A percentile compares a stretch with the other conserved stretches of the same genome.
Conservation (phyloP, 2,888 invertebrate species). For the Gryllus longicercus region DNA sequence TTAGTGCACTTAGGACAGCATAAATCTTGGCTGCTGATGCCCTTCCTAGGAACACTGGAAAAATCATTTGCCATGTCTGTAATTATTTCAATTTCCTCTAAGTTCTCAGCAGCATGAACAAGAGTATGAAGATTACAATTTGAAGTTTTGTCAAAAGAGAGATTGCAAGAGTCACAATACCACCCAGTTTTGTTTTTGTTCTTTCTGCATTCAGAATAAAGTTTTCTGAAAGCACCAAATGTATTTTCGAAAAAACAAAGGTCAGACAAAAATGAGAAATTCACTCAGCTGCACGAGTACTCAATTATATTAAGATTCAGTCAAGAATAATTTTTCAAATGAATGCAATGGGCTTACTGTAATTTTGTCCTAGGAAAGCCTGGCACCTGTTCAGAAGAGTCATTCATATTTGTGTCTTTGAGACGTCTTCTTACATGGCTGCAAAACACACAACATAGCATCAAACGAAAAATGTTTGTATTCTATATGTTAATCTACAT, state of each 20-base stretch:
- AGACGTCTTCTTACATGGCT: conserved; percentile 33
- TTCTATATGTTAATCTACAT: too few species aligned
- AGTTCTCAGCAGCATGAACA: conserved; percentile 49
- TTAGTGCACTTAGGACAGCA: conserved; percentile 35
- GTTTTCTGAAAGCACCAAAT: not conserved
- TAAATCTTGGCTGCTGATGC: conserved; percentile 32
- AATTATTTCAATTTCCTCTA: conserved; percentile 37
- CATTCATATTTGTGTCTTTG: too few species aligned
- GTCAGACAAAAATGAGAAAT: too few species aligned
- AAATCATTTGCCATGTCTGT: not conserved
- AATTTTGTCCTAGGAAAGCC: too few species aligned
- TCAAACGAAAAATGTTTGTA: too few species aligned
- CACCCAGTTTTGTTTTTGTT: conserved; percentile 43
- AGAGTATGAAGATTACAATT: conserved; percentile 54
- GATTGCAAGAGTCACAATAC: conserved; percentile 46
- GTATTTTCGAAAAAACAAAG: too few species aligned
- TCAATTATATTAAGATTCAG: too few species aligned
- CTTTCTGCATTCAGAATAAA: conserved; percentile 43
- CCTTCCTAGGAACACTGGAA: conserved; percentile 33
- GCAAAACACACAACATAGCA: too few species aligned
- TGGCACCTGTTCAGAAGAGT: too few species aligned
- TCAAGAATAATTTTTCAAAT: too few species aligned
- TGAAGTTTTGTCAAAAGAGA: conserved; percentile 48
- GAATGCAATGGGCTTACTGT: too few species aligned
- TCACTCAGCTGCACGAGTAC: too few species aligned